Percentiles rank a stretch among this genome's conserved stretches.
Evolutionary conservation across 2,113 vertebrate species (phyloP).

Genomic region (Coptodon bakossiorum): DNA sequence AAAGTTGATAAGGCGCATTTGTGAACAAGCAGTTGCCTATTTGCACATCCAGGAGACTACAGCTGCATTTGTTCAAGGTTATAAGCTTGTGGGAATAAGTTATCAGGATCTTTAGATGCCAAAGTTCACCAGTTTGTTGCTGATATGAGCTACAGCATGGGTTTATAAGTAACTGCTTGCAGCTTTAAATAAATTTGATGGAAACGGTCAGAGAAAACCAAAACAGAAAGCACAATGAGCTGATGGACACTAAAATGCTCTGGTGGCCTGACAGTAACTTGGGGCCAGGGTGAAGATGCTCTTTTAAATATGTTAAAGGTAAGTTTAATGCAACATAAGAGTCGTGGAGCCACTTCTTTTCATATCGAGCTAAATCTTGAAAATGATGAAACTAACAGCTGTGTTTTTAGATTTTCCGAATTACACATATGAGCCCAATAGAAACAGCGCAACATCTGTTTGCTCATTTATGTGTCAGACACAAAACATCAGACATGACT

Average conservation of each 20-base stretch:
- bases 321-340: background rate
- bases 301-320: background rate
- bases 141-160: background rate
- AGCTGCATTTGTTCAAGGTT: background rate
- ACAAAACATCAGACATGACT: slow-evolving; percentile 34
- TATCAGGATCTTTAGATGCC: background rate
- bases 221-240: background rate
- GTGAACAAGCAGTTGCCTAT: background rate
- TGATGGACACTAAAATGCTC: background rate
- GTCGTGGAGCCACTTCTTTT: background rate
- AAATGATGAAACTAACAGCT: background rate
- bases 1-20: background rate
- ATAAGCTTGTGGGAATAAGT: background rate
- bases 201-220: background rate
- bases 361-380: background rate
- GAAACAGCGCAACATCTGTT: slow-evolving; percentile 45
- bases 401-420: slow-evolving; percentile 9
- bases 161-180: background rate
- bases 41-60: background rate
- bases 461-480: slow-evolving; percentile 46
- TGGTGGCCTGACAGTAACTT: background rate
- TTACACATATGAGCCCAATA: slow-evolving; percentile 7
- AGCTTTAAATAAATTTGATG: background rate
- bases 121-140: background rate
- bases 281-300: background rate